A percentile compares a stretch with the other conserved stretches of the same genome.
These are phyloP conservation scores for Drosophila parvula DNA, from an alignment of 1,140 invertebrate genomes.

Conservation along the genomic window DNA sequence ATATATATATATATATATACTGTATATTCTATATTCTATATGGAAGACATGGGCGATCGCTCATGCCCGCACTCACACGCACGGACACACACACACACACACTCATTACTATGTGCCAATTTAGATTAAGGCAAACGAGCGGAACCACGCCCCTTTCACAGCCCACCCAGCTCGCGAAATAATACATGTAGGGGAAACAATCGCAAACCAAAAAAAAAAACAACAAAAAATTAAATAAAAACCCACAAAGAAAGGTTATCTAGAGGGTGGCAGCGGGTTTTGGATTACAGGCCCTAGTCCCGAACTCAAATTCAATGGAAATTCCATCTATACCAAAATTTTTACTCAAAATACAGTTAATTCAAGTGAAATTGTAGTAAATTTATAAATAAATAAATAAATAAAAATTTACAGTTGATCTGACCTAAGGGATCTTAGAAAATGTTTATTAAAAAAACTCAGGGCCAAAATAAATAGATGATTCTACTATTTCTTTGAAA, in stretches of 20 bases:
- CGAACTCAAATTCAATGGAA: slow-evolving; percentile 2
- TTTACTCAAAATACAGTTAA: background rate
- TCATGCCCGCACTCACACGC: slow-evolving; percentile 41
- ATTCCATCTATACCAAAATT: background rate
- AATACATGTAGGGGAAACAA: slow-evolving; percentile 23
- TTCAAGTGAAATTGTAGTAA: background rate
- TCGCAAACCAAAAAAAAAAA: slow-evolving; percentile 18
- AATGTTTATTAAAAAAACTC: background rate
- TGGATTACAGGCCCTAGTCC: slow-evolving; percentile 10
- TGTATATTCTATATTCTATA: slow-evolving; percentile 53
- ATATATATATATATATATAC: slow-evolving; percentile 16
- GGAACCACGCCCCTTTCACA: slow-evolving; percentile 62
- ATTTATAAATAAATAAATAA: background rate
- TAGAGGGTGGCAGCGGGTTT: slow-evolving; percentile 17
- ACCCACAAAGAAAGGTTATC: slow-evolving; percentile 39
- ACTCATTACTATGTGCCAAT: slow-evolving; percentile 77
- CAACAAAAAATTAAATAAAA: slow-evolving; percentile 9
- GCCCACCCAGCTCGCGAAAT: slow-evolving; percentile 55
- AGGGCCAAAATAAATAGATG: too few relatives aligned
- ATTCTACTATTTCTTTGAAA: background rate
- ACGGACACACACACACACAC: slow-evolving; percentile 20
- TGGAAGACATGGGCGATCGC: slow-evolving; percentile 70
- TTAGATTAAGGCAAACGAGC: slow-evolving; percentile 73
- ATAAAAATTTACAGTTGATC: background rate
- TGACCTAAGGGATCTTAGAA: background rate